These are phyloP conservation scores for Pachyseris speciosa DNA, from an alignment of 64 coral and sea anemone genomes.

Conservation along the genomic window DNA sequence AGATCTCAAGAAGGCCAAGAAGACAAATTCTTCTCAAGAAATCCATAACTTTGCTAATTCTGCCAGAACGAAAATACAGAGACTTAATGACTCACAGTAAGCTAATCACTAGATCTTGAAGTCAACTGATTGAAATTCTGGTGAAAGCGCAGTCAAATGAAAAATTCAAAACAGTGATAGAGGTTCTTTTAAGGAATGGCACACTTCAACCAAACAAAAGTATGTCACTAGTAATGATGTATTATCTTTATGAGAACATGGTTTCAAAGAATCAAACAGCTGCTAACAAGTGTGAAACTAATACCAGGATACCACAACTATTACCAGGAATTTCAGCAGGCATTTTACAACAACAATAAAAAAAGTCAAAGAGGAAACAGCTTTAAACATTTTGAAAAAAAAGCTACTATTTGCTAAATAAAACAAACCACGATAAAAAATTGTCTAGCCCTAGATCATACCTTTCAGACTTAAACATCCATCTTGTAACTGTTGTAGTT, in stretches of 20 bases:
- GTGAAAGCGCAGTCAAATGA: background rate
- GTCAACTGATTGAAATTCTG: background rate
- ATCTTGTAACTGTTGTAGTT: too few species aligned
- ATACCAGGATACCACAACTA: background rate
- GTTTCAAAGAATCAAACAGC: background rate
- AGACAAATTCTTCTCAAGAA: background rate
- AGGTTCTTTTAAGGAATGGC: background rate
- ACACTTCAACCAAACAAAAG: background rate
- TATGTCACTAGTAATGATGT: background rate
- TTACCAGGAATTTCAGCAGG: background rate
- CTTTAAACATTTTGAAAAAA: too few species aligned
- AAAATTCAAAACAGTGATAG: background rate
- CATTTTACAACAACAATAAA: too few species aligned
- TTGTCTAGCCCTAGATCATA: too few species aligned
- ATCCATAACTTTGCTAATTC: background rate
- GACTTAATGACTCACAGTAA: too few species aligned
- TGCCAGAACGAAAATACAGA: background rate
- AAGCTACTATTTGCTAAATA: too few species aligned
- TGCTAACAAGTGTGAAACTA: background rate
- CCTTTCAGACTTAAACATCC: too few species aligned
- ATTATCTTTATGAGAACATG: too few species aligned
- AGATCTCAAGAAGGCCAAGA: constrained; percentile 43
- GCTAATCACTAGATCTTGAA: background rate
- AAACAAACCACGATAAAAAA: too few species aligned
- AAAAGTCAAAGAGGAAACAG: too few species aligned